Evolutionary conservation across 2,888 invertebrate genomes (phyloP).

Genomic region (Drosophila pseudotakahashii): DNA sequence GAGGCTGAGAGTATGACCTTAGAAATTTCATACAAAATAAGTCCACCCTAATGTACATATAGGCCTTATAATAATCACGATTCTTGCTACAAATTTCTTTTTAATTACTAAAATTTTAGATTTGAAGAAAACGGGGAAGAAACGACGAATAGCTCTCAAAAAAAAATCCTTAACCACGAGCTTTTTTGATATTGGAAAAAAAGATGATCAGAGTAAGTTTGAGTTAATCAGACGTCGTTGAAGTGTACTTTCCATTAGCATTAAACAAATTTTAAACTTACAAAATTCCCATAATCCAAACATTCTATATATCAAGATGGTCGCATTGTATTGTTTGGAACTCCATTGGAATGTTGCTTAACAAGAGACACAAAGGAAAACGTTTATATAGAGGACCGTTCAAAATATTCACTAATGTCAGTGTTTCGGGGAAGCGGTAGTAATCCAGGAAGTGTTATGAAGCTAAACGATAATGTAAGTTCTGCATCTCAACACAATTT

Average conservation of each 20-base stretch:
- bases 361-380: slow-evolving; percentile 87
- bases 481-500: no score
- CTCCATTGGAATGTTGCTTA: slow-evolving; percentile 92
- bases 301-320: not conserved
- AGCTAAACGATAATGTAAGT: slow-evolving; percentile 61
- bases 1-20: no score
- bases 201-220: slow-evolving; percentile 86
- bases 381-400: slow-evolving; percentile 84
- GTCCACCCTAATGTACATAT: no score
- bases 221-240: not conserved
- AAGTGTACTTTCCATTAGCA: not conserved
- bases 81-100: not conserved
- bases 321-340: slow-evolving; percentile 88
- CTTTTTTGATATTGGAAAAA: slow-evolving; percentile 91
- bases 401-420: slow-evolving; percentile 90
- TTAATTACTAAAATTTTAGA: slow-evolving; percentile 49
- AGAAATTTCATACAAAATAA: no score
- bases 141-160: slow-evolving; percentile 92
- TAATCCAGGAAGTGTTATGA: slow-evolving; percentile 43
- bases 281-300: not conserved
- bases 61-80: not conserved
- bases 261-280: not conserved
- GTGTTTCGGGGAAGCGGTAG: slow-evolving; percentile 83
- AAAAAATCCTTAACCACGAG: slow-evolving; percentile 95
- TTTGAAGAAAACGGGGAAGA: slow-evolving; percentile 85